phyloP scores from a whole-genome alignment of 2,113 vertebrate species.

The Glaucomys volans region DNA sequence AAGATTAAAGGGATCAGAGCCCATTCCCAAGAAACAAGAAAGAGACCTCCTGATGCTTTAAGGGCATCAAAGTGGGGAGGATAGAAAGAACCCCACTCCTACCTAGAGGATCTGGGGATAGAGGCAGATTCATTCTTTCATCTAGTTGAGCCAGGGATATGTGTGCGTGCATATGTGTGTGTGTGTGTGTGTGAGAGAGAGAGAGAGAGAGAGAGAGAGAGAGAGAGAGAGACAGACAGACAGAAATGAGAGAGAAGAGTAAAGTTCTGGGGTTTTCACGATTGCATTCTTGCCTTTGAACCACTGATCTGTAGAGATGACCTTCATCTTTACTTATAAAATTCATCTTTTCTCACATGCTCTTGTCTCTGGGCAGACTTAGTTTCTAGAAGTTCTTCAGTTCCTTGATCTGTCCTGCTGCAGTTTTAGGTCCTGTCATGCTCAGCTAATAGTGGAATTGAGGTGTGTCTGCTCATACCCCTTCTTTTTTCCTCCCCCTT shows the following conservation, averaged over 20 bases:
- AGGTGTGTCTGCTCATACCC: not conserved
- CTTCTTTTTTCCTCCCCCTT: not conserved
- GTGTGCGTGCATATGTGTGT: not conserved
- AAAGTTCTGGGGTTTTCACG: not conserved
- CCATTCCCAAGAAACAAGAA: not conserved
- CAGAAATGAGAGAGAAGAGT: not conserved
- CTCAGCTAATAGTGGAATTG: not conserved
- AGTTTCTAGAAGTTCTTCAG: not conserved
- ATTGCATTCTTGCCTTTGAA: not conserved
- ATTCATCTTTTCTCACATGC: not conserved
- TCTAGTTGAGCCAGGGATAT: not conserved
- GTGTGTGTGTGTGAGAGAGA: no score
- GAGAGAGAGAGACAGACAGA: not conserved
- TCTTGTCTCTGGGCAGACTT: not conserved
- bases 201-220: not conserved
- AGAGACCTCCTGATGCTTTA: not conserved
- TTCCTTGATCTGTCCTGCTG: not conserved
- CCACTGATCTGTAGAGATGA: not conserved
- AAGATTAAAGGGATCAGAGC: not conserved
- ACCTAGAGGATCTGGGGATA: not conserved
- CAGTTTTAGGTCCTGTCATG: not conserved
- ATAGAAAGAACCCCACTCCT: not conserved
- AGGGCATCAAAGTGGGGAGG: not conserved
- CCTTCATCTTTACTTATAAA: not conserved
- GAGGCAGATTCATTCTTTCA: not conserved